phyloP scores from a whole-genome alignment of 2,113 vertebrate species.

The Micronycteris hirsuta region DNA sequence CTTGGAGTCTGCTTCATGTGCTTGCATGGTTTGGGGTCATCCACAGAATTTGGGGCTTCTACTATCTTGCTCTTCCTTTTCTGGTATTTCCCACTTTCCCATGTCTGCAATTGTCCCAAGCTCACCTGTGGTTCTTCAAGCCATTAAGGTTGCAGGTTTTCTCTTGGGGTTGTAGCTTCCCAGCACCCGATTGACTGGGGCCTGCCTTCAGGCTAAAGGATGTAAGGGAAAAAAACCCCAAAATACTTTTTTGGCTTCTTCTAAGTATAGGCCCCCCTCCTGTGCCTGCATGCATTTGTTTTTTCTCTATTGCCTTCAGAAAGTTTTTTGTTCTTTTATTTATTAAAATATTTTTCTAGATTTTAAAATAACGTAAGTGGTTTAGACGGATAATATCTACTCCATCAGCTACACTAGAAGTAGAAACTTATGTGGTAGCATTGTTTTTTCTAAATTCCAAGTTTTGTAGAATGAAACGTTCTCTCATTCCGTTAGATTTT shows the following conservation, averaged over 20 bases:
- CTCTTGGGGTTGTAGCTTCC: background rate
- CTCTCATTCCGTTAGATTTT: background rate
- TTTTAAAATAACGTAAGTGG: too few species aligned
- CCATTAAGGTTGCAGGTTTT: background rate
- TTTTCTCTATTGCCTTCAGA: background rate
- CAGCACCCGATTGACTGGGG: background rate
- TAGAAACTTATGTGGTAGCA: background rate
- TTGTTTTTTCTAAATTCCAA: conserved; percentile 2
- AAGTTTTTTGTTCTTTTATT: background rate
- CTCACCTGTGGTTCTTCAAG: background rate
- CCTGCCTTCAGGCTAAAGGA: background rate
- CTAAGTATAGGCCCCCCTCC: background rate
- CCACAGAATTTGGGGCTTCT: background rate
- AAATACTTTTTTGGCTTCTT: background rate
- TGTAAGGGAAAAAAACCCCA: background rate
- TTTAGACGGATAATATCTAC: background rate
- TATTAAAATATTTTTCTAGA: background rate
- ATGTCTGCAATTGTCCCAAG: background rate
- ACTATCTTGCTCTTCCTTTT: background rate
- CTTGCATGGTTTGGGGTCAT: background rate
- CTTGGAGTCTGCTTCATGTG: background rate
- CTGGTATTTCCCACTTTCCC: background rate
- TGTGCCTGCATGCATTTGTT: background rate
- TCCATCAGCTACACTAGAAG: background rate
- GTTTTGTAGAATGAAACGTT: conserved; percentile 13